Evolutionary conservation across 1,140 invertebrate genomes (phyloP).

Genomic region (Drosophila subobscura): DNA sequence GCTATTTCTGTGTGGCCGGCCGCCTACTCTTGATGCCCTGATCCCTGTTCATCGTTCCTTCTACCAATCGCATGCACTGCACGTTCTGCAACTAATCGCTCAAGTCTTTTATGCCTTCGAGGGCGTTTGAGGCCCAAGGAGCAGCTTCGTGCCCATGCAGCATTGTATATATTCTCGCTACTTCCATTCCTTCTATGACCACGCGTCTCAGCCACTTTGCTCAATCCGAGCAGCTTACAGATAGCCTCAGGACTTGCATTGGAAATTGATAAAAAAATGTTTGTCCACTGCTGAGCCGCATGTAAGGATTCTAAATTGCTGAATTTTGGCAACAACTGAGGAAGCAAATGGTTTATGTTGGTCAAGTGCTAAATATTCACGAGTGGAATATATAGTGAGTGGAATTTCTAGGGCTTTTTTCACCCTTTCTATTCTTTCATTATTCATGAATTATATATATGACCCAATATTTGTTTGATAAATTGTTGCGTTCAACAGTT

Average conservation of each 20-base stretch:
- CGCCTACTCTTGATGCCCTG: slow-evolving; percentile 5
- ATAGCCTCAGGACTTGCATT: slow-evolving; percentile 25
- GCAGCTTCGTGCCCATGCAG: slow-evolving; percentile 63
- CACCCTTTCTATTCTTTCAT: background rate
- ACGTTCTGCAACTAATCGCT: slow-evolving; percentile 76
- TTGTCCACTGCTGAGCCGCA: slow-evolving; percentile 19
- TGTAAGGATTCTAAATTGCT: slow-evolving; percentile 59
- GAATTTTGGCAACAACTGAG: slow-evolving; percentile 40
- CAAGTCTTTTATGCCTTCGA: slow-evolving; percentile 71
- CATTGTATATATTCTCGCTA: slow-evolving; percentile 46
- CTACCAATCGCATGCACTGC: slow-evolving; percentile 60
- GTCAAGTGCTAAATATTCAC: slow-evolving; percentile 1
- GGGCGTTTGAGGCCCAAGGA: slow-evolving; percentile 27
- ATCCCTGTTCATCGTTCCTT: slow-evolving; percentile 26
- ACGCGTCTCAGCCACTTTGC: slow-evolving; percentile 60
- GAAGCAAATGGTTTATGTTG: background rate
- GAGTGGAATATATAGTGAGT: background rate
- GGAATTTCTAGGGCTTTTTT: too few relatives aligned
- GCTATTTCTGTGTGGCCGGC: too few relatives aligned
- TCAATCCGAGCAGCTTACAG: slow-evolving; percentile 66
- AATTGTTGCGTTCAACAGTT: slow-evolving; percentile 26
- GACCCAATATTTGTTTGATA: background rate
- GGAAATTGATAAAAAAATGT: slow-evolving; percentile 73
- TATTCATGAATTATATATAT: background rate
- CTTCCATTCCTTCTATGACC: slow-evolving; percentile 3